Evolutionary conservation across 1,140 invertebrate species (phyloP), one percentile per base, ranked within the genome.

Genomic region (Drosophila bipectinata): DNA sequence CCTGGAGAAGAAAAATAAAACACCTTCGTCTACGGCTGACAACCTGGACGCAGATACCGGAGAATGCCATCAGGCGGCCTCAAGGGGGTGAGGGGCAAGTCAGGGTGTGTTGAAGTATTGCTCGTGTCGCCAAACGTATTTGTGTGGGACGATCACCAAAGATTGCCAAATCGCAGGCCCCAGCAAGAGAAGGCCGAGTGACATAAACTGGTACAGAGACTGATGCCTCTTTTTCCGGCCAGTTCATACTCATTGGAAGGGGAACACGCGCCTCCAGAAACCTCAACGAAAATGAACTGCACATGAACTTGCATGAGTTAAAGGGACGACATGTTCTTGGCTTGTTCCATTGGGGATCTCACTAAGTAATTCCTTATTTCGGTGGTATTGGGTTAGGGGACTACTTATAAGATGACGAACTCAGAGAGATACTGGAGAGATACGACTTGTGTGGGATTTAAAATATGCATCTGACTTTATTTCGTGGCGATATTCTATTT

Each of bases 131-230:
- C 48, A 5, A n/a, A 9, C 39, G 62, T 68, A 53, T 77, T 45
- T 87, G 79, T 74, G 81, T 85, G 81, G 82, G 82, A 76, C 83
- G 82, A 88, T 78, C 78, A 41, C 56, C 66, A 72, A 58, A 76
- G 59, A 69, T 85, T 56, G 62, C 66, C 30, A 68, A 68, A 66
- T 68, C 48, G 77, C 77, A 77, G 79, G 79, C 49, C 41, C 2
- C n/a, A 41, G 51, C 41, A 55, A 52, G 55, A 55, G 56, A 55
- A 55, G 55, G 4, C 32, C n/a, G 53, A 68, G 61, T 37, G 34
- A 44, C 41, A 44, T 14, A 15, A 44, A 44, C n/a, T 15, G 5
- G 41, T 44, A 56, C 39, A 49, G 59, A 53, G 39, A 52, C 34
- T 32, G 59, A 54, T 54, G 59, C 59, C 51, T 28, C 26, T 28